Base-by-base conservation (phyloP, 1,140 invertebrate species). In the Drosophila burlai region DNA sequence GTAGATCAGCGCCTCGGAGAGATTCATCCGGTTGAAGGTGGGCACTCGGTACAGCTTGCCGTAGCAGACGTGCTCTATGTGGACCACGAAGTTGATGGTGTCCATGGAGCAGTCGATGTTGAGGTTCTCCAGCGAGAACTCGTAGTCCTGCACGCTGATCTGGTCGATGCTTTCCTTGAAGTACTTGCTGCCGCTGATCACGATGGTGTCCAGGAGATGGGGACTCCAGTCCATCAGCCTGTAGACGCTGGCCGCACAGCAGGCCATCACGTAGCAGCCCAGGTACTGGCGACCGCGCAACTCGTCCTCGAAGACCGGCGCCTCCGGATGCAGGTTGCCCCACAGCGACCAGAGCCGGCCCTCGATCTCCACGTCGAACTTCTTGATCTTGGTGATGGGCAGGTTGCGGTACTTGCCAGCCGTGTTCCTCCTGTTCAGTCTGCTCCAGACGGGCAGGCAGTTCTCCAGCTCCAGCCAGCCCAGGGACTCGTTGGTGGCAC, bases 321-420 rank as follows among this genome's bases (percentile, higher is more conserved):
- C 94, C 47, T 93, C 81, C 4, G 94, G 94, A 93, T 95, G 94
- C 16, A 95, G 68, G 26, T 93, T 94, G 4, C 95, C 94, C 93
- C 94, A 94, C 0, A 95, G 79, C 0, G 95, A 95, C 90, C 93
- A 95, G 4, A 95, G 79, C 57, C 95, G 94, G 1, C 94, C 94
- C n/a, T 94, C 93, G 74, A 95, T 95, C 89, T 95, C 95, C 4
- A 95, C 93, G 75, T 95, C 94, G 94, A 94, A 95, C 62, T 95
- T 93, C 78, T 94, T 94, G 93, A 95, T 93, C 46, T 92, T 92
- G 52, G 94, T 93, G 24, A 92, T 84, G 0, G 94, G 92, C 43
- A 93, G 91, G 58, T 93, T 93, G 63, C 94, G 92, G 24, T 93
- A 92, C 16, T 93, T 91, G 18, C 94, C 94, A 5, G 94, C 81